Conservation (phyloP, 2,888 invertebrate genomes). For the Spilosoma lubricipeda region DNA sequence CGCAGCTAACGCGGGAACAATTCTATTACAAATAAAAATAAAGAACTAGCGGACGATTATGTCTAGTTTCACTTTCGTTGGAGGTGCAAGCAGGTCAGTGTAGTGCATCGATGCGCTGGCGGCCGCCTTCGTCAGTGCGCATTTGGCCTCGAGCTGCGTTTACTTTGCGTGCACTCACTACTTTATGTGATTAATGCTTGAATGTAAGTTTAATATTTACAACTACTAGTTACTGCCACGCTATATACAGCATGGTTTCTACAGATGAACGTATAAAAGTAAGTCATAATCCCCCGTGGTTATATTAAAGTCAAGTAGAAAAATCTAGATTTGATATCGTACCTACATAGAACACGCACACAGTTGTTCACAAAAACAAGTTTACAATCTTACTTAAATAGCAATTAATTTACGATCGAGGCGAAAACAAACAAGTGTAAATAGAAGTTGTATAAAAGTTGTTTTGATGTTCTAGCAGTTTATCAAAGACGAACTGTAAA, state of each 20-base stretch:
- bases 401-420: neutral
- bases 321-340: neutral
- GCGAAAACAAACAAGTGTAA: neutral
- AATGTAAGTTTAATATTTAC: constrained; percentile 35
- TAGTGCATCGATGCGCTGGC: constrained; percentile 63
- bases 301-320: neutral
- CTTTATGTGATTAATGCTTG: constrained; percentile 35
- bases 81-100: constrained; percentile 69
- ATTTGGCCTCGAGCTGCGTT: constrained; percentile 52
- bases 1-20: constrained; percentile 44
- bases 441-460: neutral
- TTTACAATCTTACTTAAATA: neutral
- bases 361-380: neutral
- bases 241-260: neutral
- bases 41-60: constrained; percentile 66
- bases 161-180: constrained; percentile 48
- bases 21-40: constrained; percentile 61
- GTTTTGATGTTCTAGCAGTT: constrained; percentile 4
- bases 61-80: constrained; percentile 79
- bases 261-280: neutral
- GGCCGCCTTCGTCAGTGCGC: constrained; percentile 40
- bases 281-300: neutral
- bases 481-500: constrained; percentile 66
- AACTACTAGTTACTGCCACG: neutral
- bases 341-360: neutral